phyloP scores from a whole-genome alignment of 2,113 vertebrate species.

The Eleginops maclovinus region DNA sequence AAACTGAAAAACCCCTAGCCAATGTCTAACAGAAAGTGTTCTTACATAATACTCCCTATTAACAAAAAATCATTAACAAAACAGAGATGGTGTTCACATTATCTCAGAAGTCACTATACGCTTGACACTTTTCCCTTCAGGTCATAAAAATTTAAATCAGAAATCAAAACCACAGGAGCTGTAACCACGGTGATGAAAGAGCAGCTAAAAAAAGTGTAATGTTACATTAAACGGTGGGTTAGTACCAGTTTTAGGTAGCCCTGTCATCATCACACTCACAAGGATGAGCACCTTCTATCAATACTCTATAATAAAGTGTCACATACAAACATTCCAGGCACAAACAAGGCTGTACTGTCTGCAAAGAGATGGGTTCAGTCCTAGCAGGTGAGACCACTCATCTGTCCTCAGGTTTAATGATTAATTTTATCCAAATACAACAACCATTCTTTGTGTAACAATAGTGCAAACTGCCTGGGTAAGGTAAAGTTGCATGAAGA shows the following conservation, averaged over 20 bases:
- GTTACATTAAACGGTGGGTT: background rate
- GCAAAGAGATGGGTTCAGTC: too few species aligned
- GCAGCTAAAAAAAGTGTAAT: background rate
- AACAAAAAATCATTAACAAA: background rate
- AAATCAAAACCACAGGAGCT: background rate
- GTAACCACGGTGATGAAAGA: background rate
- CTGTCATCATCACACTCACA: background rate
- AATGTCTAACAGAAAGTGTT: background rate
- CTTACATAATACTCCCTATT: background rate
- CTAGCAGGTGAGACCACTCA: background rate
- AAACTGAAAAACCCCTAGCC: background rate
- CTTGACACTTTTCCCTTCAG: background rate
- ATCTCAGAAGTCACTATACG: background rate
- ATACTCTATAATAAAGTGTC: background rate
- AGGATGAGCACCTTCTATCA: background rate
- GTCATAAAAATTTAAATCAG: background rate
- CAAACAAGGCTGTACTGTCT: background rate
- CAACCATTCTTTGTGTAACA: background rate
- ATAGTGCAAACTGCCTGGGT: background rate
- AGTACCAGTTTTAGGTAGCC: background rate
- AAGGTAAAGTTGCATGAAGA: too few species aligned
- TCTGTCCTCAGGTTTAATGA: background rate
- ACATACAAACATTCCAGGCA: background rate
- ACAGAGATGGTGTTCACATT: background rate
- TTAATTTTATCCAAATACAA: background rate